Base-by-base conservation (phyloP, 2,888 invertebrate genomes). In the Chirona hameri region DNA sequence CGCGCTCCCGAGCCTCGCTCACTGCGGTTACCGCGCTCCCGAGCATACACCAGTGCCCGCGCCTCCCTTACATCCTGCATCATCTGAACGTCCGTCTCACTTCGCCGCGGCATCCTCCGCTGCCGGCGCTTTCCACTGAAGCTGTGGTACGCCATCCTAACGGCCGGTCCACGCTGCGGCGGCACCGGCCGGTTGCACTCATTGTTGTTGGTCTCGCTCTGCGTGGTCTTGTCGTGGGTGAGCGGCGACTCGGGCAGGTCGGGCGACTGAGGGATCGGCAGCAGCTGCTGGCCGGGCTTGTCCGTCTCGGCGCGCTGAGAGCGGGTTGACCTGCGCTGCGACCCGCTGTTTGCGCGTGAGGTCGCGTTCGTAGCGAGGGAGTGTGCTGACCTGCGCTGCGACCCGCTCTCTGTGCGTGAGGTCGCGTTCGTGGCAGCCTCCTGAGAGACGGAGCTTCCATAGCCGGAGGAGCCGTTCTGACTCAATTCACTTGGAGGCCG, bases 381-480 rank as follows among this genome's bases (percentile, higher is more conserved):
- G 1, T 81, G 83, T 4, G 83, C 83, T 46, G 79, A 82, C 24
- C 76, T 76, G 39, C 24, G 39, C 46, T 80, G 52, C 2, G 48
- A n/a, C 15, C 52, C 52, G 52, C 76, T 65, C 79, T 87, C 89
- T 87, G 39, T 39, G 39, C 39, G 39, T 39, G 39, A 39, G 39
- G 39, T 39, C 39, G 2, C 39, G 39, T 39, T 39, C 39, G 7
- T 39, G 39, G 39, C 39, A 39, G 39, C 39, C 39, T 39, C 39
- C 39, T 39, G 39, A 39, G 83, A 89, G 82, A 89, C 87, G 60
- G 90, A 89, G 31, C 90, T 90, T 79, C 90, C 90, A 86, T 90
- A 90, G 81, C 90, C 90, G 81, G 89, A 90, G 81, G 89, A 89
- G 55, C 88, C 89, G 82, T 87, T 87, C 82, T 88, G 87, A 85